Evolutionary conservation across 2,888 invertebrate species (phyloP).

Genomic region (Fragum whitleyi): DNA sequence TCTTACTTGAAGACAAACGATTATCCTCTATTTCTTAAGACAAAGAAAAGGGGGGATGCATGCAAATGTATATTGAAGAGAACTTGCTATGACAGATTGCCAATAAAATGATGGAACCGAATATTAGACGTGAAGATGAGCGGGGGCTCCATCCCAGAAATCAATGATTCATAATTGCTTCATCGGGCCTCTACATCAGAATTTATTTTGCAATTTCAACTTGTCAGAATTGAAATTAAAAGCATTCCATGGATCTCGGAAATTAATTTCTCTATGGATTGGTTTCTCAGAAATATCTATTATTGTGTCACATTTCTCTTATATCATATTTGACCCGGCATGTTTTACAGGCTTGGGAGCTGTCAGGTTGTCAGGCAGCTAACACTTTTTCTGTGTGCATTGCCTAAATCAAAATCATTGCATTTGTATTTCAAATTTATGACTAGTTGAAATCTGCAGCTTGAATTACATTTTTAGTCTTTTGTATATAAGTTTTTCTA

Average conservation of each 20-base stretch:
- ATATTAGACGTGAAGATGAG: constrained; percentile 10
- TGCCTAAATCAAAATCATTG: too few species aligned
- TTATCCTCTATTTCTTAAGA: too few species aligned
- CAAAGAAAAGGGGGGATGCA: not conserved
- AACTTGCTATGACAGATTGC: not conserved
- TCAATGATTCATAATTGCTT: constrained; percentile 32
- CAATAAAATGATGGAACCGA: not conserved
- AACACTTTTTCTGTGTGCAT: not conserved
- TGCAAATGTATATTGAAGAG: not conserved
- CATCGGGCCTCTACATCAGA: constrained; percentile 15
- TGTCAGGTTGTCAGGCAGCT: constrained; percentile 13
- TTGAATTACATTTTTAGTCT: too few species aligned
- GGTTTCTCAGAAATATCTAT: constrained; percentile 14
- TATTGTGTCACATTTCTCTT: constrained; percentile 34
- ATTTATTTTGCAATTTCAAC: constrained; percentile 37
- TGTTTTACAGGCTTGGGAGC: constrained; percentile 12
- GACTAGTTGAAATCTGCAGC: too few species aligned
- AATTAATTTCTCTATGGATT: constrained; percentile 41
- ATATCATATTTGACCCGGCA: constrained; percentile 23
- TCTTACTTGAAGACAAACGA: too few species aligned
- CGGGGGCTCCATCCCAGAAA: constrained; percentile 8
- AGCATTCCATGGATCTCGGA: constrained; percentile 19
- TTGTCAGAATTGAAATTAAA: constrained; percentile 37
- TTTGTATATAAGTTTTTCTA: too few species aligned
- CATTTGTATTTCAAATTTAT: too few species aligned